Conservation (phyloP, 2,888 invertebrate species). For the Sisyra terminalis region DNA sequence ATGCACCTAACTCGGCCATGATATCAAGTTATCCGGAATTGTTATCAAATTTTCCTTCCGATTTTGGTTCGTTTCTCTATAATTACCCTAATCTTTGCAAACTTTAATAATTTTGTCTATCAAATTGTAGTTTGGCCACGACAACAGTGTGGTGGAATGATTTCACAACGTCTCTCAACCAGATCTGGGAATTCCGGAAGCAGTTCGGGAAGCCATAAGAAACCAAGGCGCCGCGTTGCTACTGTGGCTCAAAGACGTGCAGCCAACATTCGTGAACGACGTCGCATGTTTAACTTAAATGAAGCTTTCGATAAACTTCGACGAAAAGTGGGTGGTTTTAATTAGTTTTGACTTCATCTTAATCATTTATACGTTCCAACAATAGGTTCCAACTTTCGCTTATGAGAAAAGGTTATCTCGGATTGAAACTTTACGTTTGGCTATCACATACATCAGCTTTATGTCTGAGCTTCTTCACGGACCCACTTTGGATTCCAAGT, state of each 20-base stretch:
- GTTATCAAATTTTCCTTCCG: slow-evolving; percentile 51
- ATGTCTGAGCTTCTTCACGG: slow-evolving; percentile 81
- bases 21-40: slow-evolving; percentile 49
- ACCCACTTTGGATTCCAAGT: slow-evolving; percentile 23
- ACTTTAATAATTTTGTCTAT: not conserved
- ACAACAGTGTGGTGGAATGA: slow-evolving; percentile 34
- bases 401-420: slow-evolving; percentile 91
- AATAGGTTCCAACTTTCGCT: slow-evolving; percentile 81
- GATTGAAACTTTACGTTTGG: slow-evolving; percentile 85
- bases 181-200: slow-evolving; percentile 14
- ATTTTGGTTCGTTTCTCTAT: slow-evolving; percentile 26
- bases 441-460: slow-evolving; percentile 92
- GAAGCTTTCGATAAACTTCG: slow-evolving; percentile 89
- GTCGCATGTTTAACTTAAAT: slow-evolving; percentile 90
- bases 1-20: slow-evolving; percentile 42
- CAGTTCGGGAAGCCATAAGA: slow-evolving; percentile 41
- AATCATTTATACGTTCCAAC: not conserved
- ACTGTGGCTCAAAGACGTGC: slow-evolving; percentile 82
- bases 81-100: not conserved
- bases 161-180: slow-evolving; percentile 14
- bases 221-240: slow-evolving; percentile 73
- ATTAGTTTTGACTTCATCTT: not conserved
- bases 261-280: slow-evolving; percentile 81
- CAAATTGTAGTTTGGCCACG: slow-evolving; percentile 31
- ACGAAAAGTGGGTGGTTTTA: slow-evolving; percentile 43